Evolutionary conservation across 2,113 vertebrate species (phyloP), one percentile per base, ranked within the genome.

Genomic region (Cyprinodon variegatus): DNA sequence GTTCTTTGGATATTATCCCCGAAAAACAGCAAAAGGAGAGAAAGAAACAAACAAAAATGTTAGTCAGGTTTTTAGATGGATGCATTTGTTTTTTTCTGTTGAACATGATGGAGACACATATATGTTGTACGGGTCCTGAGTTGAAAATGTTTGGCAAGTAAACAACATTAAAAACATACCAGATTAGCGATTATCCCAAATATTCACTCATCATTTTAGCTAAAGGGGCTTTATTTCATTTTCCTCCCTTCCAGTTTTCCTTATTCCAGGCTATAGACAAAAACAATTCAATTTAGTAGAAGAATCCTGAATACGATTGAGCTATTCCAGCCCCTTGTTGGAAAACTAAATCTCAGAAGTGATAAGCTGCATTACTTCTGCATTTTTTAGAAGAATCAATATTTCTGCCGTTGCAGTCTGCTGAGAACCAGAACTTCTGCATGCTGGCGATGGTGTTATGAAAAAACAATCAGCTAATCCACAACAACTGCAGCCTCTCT

Each of bases 1-100:
- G 60, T 96, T 98, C 97, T 99, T 87, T 67, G 95, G 41, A 96
- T 50, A 88, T 77, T 17, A 86, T 66, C 65, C 76, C 45, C 29
- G 29, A 39, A 6, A 10, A 73, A 82, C 10, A 20, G 76, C 50
- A 57, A 20, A 57, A n/a, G 2, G 3, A 12, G 3, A 12, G 62
- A 83, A 53, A 76, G 12, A 76, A 50, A 74, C 37, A 70, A 0
- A 10, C 39, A 76, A 6, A 4, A 72, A 70, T 38, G 48, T 50
- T 57, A n/a, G 17, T 57, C 50, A 66, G 40, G 39, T 22, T n/a
- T 7, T 38, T 50, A 72, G 12, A 59, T 60, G 1, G 13, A 15
- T 50, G 8, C 29, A 9, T 72, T 53, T 39, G 12, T 29, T 50
- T 29, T 50, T 29, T 9, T 12, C 41, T 45, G 29, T 57, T 57